A percentile compares a stretch with the other conserved stretches of the same genome.
phyloP scores from a whole-genome alignment of 1,140 invertebrate species.

The Epicauta chinensis region DNA sequence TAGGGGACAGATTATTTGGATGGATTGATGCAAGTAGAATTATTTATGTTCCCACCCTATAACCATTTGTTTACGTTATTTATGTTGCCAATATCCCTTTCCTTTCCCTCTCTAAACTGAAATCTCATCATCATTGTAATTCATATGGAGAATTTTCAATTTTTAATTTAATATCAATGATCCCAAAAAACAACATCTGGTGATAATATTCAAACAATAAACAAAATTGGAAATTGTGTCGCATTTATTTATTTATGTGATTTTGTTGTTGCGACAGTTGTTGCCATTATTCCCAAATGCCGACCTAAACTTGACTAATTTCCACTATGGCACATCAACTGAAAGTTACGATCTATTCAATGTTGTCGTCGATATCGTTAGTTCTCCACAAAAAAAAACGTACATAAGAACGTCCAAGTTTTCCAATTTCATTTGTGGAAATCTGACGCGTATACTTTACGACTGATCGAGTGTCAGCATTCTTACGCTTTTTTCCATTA shows the following conservation, averaged over 20 bases:
- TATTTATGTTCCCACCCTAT: constrained; percentile 31
- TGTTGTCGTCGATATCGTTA: no score
- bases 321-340: constrained; percentile 17
- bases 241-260: constrained; percentile 23
- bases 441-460: constrained; percentile 12
- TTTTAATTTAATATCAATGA: no score
- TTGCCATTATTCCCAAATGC: constrained; percentile 23
- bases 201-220: no score
- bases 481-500: no score
- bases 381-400: no score
- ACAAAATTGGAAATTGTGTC: not conserved
- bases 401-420: constrained; percentile 11
- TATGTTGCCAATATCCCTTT: constrained; percentile 14
- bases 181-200: no score
- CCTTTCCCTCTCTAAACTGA: no score
- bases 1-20: constrained; percentile 34
- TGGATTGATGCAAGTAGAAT: constrained; percentile 30
- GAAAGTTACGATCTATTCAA: constrained; percentile 5
- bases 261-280: constrained; percentile 16
- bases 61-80: constrained; percentile 32
- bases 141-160: no score
- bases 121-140: no score
- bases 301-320: constrained; percentile 23
- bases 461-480: constrained; percentile 7
- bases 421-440: constrained; percentile 11